Percentiles rank a stretch among this genome's conserved stretches.
Conservation (phyloP, 2,797 vertebrate species). For the Dicrostonyx torquatus region DNA sequence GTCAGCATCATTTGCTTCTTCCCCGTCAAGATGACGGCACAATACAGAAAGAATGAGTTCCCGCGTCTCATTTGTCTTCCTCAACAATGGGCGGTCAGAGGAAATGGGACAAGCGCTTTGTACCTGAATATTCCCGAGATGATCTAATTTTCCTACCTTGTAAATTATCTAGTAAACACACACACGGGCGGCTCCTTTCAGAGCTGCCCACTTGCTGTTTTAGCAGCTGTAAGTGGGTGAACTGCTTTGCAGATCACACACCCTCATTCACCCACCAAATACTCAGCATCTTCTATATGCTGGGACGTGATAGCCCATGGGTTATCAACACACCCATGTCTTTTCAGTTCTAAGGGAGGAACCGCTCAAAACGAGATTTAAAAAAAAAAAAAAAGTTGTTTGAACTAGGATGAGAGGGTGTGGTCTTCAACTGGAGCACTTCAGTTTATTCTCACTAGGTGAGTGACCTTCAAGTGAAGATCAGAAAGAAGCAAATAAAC, state of each 20-base stretch:
- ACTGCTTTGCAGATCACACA: not conserved
- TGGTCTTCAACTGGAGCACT: not conserved
- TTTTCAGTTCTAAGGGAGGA: not conserved
- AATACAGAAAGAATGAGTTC: not conserved
- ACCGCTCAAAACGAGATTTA: not conserved
- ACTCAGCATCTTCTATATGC: not conserved
- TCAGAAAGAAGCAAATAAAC: not conserved
- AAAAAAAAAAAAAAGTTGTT: not conserved
- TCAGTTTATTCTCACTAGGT: not conserved
- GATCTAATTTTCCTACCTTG: not conserved
- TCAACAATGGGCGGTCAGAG: not conserved
- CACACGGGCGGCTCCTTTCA: not conserved
- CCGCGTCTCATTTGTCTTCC: not conserved
- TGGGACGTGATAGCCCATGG: not conserved
- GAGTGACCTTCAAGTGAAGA: not conserved
- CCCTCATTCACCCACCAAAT: not conserved
- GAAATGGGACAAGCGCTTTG: not conserved
- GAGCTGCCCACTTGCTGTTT: not conserved
- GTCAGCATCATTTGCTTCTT: slow-evolving; percentile 3
- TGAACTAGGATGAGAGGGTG: not conserved
- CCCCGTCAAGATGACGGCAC: not conserved
- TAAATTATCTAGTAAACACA: not conserved
- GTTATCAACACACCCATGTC: not conserved
- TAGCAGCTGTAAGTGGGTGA: not conserved
- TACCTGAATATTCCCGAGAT: slow-evolving; percentile 21